These are phyloP conservation scores for Geococcyx californianus DNA, from an alignment of 2,113 vertebrate species.

Conservation along the genomic window DNA sequence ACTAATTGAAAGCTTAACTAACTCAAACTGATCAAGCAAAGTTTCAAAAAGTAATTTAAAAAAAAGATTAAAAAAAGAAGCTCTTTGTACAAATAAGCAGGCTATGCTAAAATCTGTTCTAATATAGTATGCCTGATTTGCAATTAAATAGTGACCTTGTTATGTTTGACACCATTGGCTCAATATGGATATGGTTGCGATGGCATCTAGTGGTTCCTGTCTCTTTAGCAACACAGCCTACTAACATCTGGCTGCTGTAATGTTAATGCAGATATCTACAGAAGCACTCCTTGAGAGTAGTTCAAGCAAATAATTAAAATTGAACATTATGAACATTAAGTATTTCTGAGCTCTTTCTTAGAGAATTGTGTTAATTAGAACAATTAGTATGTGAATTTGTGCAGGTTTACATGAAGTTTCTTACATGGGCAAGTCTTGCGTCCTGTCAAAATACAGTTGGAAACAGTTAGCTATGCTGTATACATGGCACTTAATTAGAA, in stretches of 20 bases:
- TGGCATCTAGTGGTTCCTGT: background rate
- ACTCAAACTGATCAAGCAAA: background rate
- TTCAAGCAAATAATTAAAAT: background rate
- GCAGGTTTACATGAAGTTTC: background rate
- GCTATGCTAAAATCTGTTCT: background rate
- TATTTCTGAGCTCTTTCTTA: background rate
- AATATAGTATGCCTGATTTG: background rate
- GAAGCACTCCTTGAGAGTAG: background rate
- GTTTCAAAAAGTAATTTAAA: background rate
- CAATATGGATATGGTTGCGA: background rate
- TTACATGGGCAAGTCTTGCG: background rate
- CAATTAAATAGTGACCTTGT: background rate
- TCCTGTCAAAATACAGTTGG: background rate
- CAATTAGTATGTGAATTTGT: background rate
- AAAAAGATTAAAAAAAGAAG: background rate
- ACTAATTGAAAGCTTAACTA: background rate
- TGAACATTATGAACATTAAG: background rate
- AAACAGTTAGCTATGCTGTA: background rate
- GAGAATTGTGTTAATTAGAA: background rate
- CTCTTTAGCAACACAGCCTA: background rate
- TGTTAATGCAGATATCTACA: background rate
- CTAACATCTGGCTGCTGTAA: background rate
- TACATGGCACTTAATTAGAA: background rate
- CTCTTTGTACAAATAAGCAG: background rate
- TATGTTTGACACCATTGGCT: background rate